Evolutionary conservation across 2,888 invertebrate genomes (phyloP).

Genomic region (Hydrotaea cyrtoneurina): DNA sequence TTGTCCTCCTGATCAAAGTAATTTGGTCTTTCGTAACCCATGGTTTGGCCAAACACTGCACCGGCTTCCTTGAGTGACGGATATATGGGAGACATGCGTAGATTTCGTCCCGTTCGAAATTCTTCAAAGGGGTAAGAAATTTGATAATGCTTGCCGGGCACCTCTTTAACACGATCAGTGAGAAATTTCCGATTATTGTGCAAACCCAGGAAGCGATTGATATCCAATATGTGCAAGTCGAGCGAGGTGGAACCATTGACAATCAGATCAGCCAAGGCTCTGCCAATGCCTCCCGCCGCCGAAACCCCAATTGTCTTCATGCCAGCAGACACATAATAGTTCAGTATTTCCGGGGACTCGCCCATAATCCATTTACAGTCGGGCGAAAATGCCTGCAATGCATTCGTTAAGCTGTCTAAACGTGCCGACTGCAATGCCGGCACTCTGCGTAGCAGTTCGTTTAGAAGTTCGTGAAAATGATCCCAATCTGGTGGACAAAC

Average conservation of each 20-base stretch:
- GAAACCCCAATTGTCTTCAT: conserved; percentile 98
- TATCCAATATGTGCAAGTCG: conserved; percentile 94
- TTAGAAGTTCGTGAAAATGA: conserved; percentile 94
- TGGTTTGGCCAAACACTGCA: conserved; percentile 97
- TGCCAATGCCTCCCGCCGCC: conserved; percentile 96
- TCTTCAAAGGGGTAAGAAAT: conserved; percentile 92
- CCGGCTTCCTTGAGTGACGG: conserved; percentile 94
- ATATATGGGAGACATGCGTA: conserved; percentile 97
- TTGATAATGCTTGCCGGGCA: conserved; percentile 92
- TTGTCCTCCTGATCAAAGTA: conserved; percentile 88
- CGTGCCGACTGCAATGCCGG: conserved; percentile 89
- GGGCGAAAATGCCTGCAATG: conserved; percentile 97
- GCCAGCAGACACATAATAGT: conserved; percentile 96
- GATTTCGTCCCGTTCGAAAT: conserved; percentile 91
- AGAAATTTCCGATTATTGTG: conserved; percentile 97
- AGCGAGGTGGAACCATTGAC: conserved; percentile 89
- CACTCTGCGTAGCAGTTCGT: conserved; percentile 91
- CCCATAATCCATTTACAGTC: conserved; percentile 98
- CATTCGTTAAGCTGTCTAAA: conserved; percentile 91
- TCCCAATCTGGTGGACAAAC: conserved; percentile 96
- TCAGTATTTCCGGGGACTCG: conserved; percentile 94
- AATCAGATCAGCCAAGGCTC: conserved; percentile 93
- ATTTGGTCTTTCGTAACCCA: conserved; percentile 98
- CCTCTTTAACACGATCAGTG: conserved; percentile 94
- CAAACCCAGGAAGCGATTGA: conserved; percentile 93